These are phyloP conservation scores for Laothoe populi DNA, from an alignment of 2,888 invertebrate species.

Conservation along the genomic window DNA sequence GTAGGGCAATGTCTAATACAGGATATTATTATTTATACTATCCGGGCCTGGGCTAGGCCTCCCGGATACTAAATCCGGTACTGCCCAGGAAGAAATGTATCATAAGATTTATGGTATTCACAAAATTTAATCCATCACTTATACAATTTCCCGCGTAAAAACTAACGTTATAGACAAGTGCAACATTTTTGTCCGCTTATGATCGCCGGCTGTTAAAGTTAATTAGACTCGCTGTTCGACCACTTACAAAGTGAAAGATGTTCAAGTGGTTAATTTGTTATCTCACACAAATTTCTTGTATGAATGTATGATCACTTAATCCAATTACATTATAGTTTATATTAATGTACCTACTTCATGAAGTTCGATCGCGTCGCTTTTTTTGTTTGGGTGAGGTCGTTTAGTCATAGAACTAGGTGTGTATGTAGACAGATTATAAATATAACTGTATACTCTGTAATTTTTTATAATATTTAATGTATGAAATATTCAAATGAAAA, in stretches of 20 bases:
- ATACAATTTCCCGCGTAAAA: background rate
- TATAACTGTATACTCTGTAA: too few relatives aligned
- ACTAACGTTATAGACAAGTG: background rate
- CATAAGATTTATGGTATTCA: background rate
- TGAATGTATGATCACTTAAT: constrained; percentile 8
- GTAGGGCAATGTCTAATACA: too few relatives aligned
- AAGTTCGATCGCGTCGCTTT: background rate
- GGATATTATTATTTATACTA: too few relatives aligned
- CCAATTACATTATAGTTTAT: background rate
- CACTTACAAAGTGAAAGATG: constrained; percentile 32
- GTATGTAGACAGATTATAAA: too few relatives aligned
- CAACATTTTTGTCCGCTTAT: constrained; percentile 43
- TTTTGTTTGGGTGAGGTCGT: background rate
- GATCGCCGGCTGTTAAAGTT: constrained; percentile 46
- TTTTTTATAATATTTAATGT: too few relatives aligned
- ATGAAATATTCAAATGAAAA: too few relatives aligned
- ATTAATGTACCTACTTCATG: background rate
- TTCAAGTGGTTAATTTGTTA: constrained; percentile 15
- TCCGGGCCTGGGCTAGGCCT: too few relatives aligned
- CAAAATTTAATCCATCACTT: background rate
- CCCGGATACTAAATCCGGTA: too few relatives aligned
- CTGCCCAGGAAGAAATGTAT: too few relatives aligned
- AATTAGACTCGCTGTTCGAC: constrained; percentile 42
- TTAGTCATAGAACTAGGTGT: background rate
- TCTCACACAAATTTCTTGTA: constrained; percentile 17